Conservation (phyloP, 2,113 vertebrate genomes). For the Lanius collurio region DNA sequence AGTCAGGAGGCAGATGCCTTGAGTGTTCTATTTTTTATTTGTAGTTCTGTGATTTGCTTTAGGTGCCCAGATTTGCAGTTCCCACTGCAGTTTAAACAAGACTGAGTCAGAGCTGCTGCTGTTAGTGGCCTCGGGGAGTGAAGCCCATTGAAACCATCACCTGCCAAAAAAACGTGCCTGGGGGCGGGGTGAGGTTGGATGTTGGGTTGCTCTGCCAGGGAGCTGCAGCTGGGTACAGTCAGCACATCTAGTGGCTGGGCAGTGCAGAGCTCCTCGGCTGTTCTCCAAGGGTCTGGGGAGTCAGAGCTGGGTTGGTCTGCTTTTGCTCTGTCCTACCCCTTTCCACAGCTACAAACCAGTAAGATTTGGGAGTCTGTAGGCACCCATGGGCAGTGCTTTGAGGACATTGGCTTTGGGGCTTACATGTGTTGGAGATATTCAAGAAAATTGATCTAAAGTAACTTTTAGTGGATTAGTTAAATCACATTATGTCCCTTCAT, state of each 20-base stretch:
- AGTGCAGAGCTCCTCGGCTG: accelerated
- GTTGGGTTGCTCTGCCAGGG: not conserved
- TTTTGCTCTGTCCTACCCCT: not conserved
- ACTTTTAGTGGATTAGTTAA: slow-evolving; percentile 16
- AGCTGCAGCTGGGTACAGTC: not conserved
- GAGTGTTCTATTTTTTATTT: not conserved
- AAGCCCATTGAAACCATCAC: not conserved
- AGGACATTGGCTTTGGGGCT: not conserved
- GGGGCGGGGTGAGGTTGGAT: not conserved
- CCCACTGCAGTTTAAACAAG: not conserved
- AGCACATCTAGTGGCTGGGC: not conserved
- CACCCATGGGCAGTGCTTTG: not conserved
- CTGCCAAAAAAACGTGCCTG: not conserved
- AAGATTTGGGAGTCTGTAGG: not conserved
- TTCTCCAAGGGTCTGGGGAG: not conserved
- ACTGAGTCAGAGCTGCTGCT: not conserved
- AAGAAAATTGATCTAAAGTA: not conserved
- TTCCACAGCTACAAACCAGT: not conserved
- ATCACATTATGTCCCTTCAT: not conserved
- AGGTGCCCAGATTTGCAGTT: not conserved
- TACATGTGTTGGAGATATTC: not conserved
- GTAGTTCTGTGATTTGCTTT: not conserved
- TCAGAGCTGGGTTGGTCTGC: not conserved
- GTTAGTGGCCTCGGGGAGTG: not conserved
- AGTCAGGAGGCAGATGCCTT: not conserved